Evolutionary conservation across 2,113 vertebrate species (phyloP).

Genomic region (Microcebus murinus): DNA sequence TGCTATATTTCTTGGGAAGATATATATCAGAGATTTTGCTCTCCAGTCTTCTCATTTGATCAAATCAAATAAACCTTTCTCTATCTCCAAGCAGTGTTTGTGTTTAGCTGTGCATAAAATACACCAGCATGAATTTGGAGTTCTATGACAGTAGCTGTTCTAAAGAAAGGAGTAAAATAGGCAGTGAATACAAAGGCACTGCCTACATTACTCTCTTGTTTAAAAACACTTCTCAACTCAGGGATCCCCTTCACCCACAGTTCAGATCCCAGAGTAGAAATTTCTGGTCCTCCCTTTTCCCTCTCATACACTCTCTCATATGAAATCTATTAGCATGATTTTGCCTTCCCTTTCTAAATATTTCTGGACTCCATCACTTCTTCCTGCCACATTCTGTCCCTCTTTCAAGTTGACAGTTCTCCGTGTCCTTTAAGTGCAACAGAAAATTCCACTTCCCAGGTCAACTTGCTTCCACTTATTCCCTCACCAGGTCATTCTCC

Average conservation of each 20-base stretch:
- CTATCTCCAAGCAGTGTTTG: too few relatives aligned
- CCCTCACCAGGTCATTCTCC: background rate
- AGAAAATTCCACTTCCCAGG: background rate
- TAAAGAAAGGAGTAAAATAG: background rate
- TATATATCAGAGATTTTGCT: too few relatives aligned
- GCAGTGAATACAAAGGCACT: background rate
- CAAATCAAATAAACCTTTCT: too few relatives aligned
- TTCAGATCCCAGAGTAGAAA: background rate
- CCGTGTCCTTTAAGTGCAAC: background rate
- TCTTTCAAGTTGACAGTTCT: background rate
- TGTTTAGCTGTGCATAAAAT: too few relatives aligned
- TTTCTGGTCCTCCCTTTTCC: background rate
- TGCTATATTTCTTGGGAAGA: too few relatives aligned
- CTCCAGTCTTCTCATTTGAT: too few relatives aligned
- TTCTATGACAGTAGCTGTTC: background rate
- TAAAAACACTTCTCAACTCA: background rate
- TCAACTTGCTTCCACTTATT: background rate
- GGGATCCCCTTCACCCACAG: background rate
- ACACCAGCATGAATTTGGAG: too few relatives aligned
- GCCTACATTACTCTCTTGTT: background rate
- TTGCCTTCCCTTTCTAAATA: background rate
- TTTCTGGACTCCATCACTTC: background rate
- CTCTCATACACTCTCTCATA: fast-evolving
- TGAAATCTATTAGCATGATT: background rate
- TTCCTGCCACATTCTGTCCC: background rate